A percentile compares a stretch with the other conserved stretches of the same genome.
Evolutionary conservation across 2,113 vertebrate genomes (phyloP).

Genomic region (Pelmatolapia mariae): DNA sequence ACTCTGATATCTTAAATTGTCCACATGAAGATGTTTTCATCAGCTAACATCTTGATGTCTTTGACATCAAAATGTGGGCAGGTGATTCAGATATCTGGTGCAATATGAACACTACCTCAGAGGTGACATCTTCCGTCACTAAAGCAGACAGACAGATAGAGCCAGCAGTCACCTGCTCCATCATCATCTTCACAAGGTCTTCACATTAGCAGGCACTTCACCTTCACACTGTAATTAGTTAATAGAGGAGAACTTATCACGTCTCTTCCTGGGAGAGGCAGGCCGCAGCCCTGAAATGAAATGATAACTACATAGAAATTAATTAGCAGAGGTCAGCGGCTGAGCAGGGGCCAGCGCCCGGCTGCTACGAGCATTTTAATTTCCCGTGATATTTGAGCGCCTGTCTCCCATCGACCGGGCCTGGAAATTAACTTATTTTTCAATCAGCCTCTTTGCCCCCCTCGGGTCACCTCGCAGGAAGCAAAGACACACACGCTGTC

Average conservation of each 20-base stretch:
- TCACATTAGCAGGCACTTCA: slow-evolving; percentile 87
- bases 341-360: slow-evolving; percentile 3
- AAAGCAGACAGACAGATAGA: background rate
- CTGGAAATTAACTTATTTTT: slow-evolving; percentile 99
- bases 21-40: background rate
- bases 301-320: slow-evolving; percentile 82
- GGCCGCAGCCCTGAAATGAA: slow-evolving; percentile 61
- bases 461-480: slow-evolving; percentile 84
- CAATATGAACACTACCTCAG: background rate
- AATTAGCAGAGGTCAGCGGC: slow-evolving; percentile 88
- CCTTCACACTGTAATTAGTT: slow-evolving; percentile 88
- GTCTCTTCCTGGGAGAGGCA: slow-evolving; percentile 45
- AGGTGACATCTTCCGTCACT: background rate
- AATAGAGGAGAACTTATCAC: slow-evolving; percentile 81
- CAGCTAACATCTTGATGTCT: background rate
- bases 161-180: slow-evolving; percentile 36
- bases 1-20: background rate
- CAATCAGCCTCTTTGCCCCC: slow-evolving; percentile 90
- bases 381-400: slow-evolving; percentile 98
- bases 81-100: background rate
- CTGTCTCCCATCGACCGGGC: slow-evolving; percentile 95
- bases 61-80: background rate
- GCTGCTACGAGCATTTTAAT: slow-evolving; percentile 82
- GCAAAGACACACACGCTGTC: slow-evolving; percentile 21
- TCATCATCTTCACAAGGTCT: slow-evolving; percentile 1